phyloP scores from a whole-genome alignment of 2,888 invertebrate genomes.

The Euzophera pinguis region DNA sequence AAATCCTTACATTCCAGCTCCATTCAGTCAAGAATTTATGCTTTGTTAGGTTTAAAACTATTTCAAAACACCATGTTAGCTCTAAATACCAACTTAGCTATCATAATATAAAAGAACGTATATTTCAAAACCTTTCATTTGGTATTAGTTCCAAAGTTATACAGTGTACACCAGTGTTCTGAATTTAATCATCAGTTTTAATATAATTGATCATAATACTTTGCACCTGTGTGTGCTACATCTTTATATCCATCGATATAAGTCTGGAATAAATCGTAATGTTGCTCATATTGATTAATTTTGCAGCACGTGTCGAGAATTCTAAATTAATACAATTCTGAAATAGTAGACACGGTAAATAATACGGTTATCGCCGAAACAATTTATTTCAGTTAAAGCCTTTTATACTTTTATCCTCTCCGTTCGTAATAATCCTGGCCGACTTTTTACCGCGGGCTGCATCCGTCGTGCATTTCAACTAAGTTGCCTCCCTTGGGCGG shows the following conservation, averaged over 20 bases:
- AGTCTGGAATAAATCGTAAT: not conserved
- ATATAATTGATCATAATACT: too few relatives aligned
- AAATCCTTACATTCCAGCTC: too few relatives aligned
- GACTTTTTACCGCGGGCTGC: conserved; percentile 7
- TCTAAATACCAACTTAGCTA: too few relatives aligned
- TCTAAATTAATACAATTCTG: not conserved
- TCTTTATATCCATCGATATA: not conserved
- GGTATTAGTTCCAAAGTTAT: too few relatives aligned
- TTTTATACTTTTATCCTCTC: conserved; percentile 5
- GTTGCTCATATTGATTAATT: not conserved
- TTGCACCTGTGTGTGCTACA: not conserved
- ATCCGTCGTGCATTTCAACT: conserved; percentile 8
- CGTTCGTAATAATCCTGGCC: conserved; percentile 4
- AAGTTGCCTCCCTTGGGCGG: conserved; percentile 1
- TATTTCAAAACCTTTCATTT: too few relatives aligned
- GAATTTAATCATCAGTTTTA: too few relatives aligned
- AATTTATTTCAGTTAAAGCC: conserved; percentile 4
- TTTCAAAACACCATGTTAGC: too few relatives aligned
- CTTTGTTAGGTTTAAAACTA: too few relatives aligned
- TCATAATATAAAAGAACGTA: too few relatives aligned
- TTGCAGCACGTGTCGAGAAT: not conserved
- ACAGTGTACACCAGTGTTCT: too few relatives aligned
- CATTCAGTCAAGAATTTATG: too few relatives aligned
- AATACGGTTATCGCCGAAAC: conserved; percentile 2
- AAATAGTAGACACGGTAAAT: not conserved